Evolutionary conservation across 2,888 invertebrate species (phyloP).

Genomic region (Allygus modestus): DNA sequence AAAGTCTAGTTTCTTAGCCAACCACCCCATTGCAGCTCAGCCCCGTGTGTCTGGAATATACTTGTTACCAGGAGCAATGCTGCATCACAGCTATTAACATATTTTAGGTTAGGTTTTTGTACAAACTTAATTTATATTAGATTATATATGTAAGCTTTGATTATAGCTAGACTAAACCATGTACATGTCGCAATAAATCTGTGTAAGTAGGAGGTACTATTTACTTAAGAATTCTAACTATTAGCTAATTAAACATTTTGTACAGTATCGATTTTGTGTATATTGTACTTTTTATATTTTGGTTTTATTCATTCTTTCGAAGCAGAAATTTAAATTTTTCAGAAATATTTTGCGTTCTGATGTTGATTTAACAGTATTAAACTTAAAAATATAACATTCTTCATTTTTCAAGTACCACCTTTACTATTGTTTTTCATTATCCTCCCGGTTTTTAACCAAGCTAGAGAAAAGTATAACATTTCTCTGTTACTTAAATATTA

Average conservation of each 20-base stretch:
- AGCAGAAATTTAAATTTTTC: conserved; percentile 41
- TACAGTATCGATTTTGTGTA: conserved; percentile 55
- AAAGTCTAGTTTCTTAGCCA: too few species aligned
- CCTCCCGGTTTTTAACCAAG: not conserved
- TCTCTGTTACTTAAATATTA: too few species aligned
- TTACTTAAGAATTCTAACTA: conserved; percentile 40
- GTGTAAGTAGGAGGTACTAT: conserved; percentile 51
- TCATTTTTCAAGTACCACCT: conserved; percentile 23
- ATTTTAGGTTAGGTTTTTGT: conserved; percentile 61
- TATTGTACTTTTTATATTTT: conserved; percentile 51
- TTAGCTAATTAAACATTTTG: conserved; percentile 49
- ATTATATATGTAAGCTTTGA: conserved; percentile 58
- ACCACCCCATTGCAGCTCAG: not conserved
- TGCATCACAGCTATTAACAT: conserved; percentile 44
- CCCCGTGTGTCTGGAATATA: not conserved
- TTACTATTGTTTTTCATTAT: conserved; percentile 20
- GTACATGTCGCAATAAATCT: conserved; percentile 55
- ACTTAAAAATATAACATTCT: conserved; percentile 49
- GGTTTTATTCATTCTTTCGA: conserved; percentile 28
- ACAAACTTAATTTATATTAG: conserved; percentile 62
- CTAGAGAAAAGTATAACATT: too few species aligned
- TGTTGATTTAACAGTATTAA: conserved; percentile 47
- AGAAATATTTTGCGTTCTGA: conserved; percentile 41
- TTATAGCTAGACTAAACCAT: conserved; percentile 50
- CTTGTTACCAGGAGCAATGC: conserved; percentile 44